Percentiles rank a stretch among this genome's conserved stretches.
phyloP scores from a whole-genome alignment of 1,140 invertebrate genomes.

The honey bee (Apis mellifera) region DNA sequence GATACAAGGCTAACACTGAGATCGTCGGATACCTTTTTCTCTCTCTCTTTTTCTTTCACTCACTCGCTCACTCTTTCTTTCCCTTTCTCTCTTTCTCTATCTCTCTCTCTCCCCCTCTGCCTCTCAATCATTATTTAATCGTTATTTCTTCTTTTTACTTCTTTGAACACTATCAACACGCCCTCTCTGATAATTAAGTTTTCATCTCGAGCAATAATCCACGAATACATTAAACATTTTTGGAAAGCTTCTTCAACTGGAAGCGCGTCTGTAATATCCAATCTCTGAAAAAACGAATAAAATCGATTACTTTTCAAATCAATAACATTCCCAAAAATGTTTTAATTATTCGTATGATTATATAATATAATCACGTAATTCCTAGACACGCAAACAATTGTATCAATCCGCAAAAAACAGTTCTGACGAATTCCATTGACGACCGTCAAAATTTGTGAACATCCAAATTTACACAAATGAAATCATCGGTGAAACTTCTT shows the following conservation, averaged over 20 bases:
- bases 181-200: constrained; percentile 21
- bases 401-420: not conserved
- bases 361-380: constrained; percentile 13
- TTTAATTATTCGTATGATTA: constrained; percentile 7
- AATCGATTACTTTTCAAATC: not conserved
- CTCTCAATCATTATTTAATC: constrained; percentile 14
- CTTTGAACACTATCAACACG: constrained; percentile 31
- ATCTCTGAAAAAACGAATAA: not conserved
- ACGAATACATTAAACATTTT: constrained; percentile 16
- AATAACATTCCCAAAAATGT: constrained; percentile 18
- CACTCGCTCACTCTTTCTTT: not conserved
- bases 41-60: not conserved
- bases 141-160: not conserved
- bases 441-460: constrained; percentile 12
- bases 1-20: constrained; percentile 63
- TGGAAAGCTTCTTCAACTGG: not conserved
- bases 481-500: constrained; percentile 3
- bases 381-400: not conserved
- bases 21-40: constrained; percentile 50
- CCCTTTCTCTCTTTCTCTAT: not conserved
- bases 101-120: not conserved
- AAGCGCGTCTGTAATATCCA: not conserved
- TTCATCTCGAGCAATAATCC: not conserved
- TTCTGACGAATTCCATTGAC: not conserved
- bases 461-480: not conserved